Conservation (phyloP, 2,888 invertebrate species). For the Troides oblongomaculatus region DNA sequence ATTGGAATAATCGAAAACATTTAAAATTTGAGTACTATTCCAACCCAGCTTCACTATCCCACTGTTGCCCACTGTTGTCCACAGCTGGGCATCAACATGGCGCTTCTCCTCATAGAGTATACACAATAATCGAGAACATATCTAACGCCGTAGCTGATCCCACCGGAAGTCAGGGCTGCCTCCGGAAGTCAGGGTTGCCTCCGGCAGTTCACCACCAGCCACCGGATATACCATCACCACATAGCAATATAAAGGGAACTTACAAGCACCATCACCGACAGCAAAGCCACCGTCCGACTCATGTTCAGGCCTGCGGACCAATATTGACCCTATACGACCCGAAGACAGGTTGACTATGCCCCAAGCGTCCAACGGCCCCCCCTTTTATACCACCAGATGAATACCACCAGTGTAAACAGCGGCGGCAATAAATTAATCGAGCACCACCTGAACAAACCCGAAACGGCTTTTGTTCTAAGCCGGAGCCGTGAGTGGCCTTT, state of each 20-base stretch:
- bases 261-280: slow-evolving; percentile 21
- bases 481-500: neutral
- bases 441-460: slow-evolving; percentile 4
- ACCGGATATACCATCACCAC: too few species aligned
- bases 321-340: slow-evolving; percentile 12
- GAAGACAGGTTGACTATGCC: slow-evolving; percentile 15
- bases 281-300: slow-evolving; percentile 6
- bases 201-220: too few species aligned
- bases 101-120: too few species aligned
- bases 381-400: slow-evolving; percentile 11
- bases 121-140: too few species aligned
- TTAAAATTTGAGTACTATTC: too few species aligned
- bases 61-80: too few species aligned
- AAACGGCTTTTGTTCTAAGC: neutral
- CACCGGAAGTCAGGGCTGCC: too few species aligned
- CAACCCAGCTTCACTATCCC: too few species aligned
- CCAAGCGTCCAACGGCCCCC: neutral
- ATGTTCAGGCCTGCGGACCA: slow-evolving; percentile 21
- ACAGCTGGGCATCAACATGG: too few species aligned
- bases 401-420: neutral
- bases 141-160: too few species aligned
- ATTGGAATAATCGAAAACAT: too few species aligned
- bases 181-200: too few species aligned
- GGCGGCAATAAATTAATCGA: neutral
- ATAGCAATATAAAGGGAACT: slow-evolving; percentile 6